Conservation (phyloP, 2,113 vertebrate genomes). For the Oryzias curvinotus region DNA sequence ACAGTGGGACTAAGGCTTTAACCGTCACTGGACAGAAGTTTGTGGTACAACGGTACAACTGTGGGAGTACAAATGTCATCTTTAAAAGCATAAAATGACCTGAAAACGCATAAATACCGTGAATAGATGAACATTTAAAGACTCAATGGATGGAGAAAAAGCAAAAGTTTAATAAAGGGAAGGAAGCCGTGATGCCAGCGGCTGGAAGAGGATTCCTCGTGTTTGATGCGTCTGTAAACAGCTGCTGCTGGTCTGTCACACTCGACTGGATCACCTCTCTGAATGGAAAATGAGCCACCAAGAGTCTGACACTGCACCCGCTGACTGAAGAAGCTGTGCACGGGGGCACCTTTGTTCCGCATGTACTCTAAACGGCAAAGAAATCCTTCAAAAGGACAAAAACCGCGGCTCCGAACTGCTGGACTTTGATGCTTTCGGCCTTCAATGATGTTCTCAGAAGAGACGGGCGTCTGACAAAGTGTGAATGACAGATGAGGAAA, state of each 20-base stretch:
- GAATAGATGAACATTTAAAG: too few relatives aligned
- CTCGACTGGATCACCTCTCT: slow-evolving; percentile 59
- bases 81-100: too few relatives aligned
- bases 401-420: background rate
- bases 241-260: slow-evolving; percentile 64
- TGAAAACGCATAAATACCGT: too few relatives aligned
- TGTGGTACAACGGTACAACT: too few relatives aligned
- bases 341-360: slow-evolving; percentile 1
- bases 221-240: slow-evolving; percentile 75
- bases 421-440: background rate
- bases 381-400: background rate
- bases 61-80: too few relatives aligned
- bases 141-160: too few relatives aligned
- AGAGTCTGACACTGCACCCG: slow-evolving; percentile 32
- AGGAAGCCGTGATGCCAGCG: slow-evolving; percentile 36
- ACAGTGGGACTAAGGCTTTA: too few relatives aligned
- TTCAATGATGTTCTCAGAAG: background rate
- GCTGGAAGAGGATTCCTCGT: slow-evolving; percentile 59
- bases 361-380: background rate
- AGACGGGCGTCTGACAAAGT: background rate
- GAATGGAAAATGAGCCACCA: slow-evolving; percentile 59
- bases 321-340: slow-evolving; percentile 11
- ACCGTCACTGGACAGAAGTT: too few relatives aligned
- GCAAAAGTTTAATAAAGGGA: too few relatives aligned
- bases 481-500: slow-evolving; percentile 12